Evolutionary conservation across 37 sponge, comb jelly and placozoan species (phyloP).

Genomic region (Mnemiopsis leidyi): DNA sequence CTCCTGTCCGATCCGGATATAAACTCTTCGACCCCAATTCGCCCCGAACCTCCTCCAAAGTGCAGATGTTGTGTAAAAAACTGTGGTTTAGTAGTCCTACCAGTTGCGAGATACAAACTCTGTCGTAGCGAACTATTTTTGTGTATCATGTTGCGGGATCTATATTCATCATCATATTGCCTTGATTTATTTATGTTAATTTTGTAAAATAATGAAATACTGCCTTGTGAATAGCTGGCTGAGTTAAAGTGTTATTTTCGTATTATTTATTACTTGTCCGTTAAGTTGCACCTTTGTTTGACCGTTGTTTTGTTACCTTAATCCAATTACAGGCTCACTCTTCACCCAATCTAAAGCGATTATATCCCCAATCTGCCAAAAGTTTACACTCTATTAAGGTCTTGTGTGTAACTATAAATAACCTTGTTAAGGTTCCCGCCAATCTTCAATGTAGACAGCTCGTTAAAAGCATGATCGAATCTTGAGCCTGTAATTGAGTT

Average conservation of each 20-base stretch:
- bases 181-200: neutral
- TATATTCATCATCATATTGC: neutral
- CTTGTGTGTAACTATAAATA: neutral
- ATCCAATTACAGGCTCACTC: neutral
- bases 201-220: neutral
- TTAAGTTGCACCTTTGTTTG: neutral
- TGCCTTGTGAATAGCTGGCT: neutral
- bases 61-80: neutral
- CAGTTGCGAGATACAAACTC: slow-evolving; percentile 19
- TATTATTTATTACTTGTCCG: neutral
- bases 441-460: neutral
- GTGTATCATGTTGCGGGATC: neutral
- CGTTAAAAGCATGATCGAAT: neutral
- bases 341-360: neutral
- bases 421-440: neutral
- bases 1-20: neutral
- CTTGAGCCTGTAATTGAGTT: neutral
- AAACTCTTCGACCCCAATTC: slow-evolving; percentile 6
- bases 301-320: neutral
- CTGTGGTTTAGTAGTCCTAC: slow-evolving; percentile 40
- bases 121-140: neutral
- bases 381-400: neutral
- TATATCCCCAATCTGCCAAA: neutral
- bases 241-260: neutral
- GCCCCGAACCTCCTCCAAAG: neutral